phyloP scores from a whole-genome alignment of 2,797 vertebrate species.

The Chaetodon trifasciatus region DNA sequence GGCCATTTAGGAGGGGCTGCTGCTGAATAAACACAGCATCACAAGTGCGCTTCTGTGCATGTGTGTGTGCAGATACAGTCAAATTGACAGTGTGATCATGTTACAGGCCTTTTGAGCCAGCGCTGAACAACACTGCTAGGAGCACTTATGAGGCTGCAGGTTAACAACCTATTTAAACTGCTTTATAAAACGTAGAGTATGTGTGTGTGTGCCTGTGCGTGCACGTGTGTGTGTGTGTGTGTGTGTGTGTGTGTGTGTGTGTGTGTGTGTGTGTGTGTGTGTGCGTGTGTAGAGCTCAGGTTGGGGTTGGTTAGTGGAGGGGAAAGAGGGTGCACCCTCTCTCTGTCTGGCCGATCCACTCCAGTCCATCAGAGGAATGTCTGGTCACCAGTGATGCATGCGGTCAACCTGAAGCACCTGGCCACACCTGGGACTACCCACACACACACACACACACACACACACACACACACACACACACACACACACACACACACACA shows the following conservation, averaged over 20 bases:
- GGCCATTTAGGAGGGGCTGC: constrained; percentile 43
- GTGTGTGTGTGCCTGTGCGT: too few species aligned
- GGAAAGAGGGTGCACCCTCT: constrained; percentile 58
- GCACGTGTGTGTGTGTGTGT: neutral
- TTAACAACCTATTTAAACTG: constrained; percentile 32
- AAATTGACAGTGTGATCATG: constrained; percentile 47
- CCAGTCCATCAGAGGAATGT: constrained; percentile 79
- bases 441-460: constrained; percentile 16
- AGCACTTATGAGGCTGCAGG: constrained; percentile 25
- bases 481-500: constrained; percentile 7
- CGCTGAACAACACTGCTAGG: constrained; percentile 44
- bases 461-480: constrained; percentile 24
- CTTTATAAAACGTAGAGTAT: constrained; percentile 1
- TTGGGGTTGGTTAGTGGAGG: constrained; percentile 45
- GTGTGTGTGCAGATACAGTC: constrained; percentile 30
- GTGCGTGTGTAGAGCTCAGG: constrained; percentile 32
- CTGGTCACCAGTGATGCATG: constrained; percentile 67
- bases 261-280: neutral
- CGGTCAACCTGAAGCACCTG: constrained; percentile 76
- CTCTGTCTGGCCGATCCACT: constrained; percentile 73
- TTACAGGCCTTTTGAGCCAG: constrained; percentile 53
- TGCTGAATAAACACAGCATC: constrained; percentile 59
- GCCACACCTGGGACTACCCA: constrained; percentile 73
- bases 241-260: neutral
- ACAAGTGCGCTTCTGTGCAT: constrained; percentile 36